Evolutionary conservation across 1,140 invertebrate species (phyloP).

Genomic region (Philaenus spumarius): DNA sequence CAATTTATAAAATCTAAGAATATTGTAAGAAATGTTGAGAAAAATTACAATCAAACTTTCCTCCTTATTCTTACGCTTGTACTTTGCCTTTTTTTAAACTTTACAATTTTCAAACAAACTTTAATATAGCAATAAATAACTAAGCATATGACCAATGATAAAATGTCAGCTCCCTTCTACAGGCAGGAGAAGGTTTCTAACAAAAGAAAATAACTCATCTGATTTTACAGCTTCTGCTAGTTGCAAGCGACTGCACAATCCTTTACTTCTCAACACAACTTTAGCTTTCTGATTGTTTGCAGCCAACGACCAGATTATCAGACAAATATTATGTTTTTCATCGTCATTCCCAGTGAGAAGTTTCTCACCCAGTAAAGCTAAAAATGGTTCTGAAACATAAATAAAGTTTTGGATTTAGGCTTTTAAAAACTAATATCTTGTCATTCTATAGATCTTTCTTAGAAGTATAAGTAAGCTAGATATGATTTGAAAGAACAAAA

Average conservation of each 20-base stretch:
- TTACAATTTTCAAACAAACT: no score
- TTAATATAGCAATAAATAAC: no score
- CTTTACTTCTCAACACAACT: slow-evolving; percentile 36
- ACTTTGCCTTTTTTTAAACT: no score
- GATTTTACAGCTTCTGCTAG: slow-evolving; percentile 7
- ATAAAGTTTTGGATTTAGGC: background rate
- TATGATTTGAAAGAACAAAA: no score
- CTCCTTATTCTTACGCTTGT: no score
- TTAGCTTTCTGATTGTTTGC: slow-evolving; percentile 43
- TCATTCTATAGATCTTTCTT: no score
- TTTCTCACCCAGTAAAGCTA: slow-evolving; percentile 34
- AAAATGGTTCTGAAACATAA: slow-evolving; percentile 33
- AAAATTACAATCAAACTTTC: no score
- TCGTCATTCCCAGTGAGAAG: slow-evolving; percentile 31
- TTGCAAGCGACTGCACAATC: slow-evolving; percentile 34
- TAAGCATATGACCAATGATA: no score
- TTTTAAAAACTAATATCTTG: no score
- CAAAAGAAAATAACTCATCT: background rate
- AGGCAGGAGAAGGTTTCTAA: background rate
- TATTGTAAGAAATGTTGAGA: no score
- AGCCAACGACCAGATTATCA: slow-evolving; percentile 39
- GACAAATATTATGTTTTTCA: slow-evolving; percentile 35
- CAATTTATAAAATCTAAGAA: no score
- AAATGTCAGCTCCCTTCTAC: slow-evolving; percentile 49
- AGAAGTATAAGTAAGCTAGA: no score